Percentiles rank a stretch among this genome's conserved stretches.
phyloP scores from a whole-genome alignment of 2,113 vertebrate genomes.

The Ceyx melanurus region DNA sequence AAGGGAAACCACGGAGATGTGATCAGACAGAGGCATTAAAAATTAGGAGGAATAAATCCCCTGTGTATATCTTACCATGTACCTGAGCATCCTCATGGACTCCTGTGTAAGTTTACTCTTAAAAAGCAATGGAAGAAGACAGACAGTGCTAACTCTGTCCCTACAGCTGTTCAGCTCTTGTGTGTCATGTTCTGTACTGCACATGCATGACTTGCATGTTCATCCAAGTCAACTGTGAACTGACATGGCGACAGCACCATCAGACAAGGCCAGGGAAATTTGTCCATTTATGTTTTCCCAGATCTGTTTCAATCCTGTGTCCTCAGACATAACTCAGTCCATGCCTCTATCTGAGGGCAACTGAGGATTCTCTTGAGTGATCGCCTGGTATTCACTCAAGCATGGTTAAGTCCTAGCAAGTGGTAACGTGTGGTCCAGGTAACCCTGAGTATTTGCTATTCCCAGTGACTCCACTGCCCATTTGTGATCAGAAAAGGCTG shows the following conservation, averaged over 20 bases:
- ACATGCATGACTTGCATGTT: not conserved
- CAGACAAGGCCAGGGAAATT: fast-evolving
- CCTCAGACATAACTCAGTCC: not conserved
- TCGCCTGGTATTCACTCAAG: fast-evolving
- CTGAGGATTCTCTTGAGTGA: not conserved
- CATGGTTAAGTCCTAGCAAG: not conserved
- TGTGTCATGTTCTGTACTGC: not conserved
- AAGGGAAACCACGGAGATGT: not conserved
- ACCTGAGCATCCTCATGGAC: not conserved
- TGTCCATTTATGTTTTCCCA: not conserved
- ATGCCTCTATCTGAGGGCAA: not conserved
- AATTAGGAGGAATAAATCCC: not conserved
- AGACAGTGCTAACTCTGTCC: not conserved
- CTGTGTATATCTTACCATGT: not conserved
- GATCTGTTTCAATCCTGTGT: not conserved
- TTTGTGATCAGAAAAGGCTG: not conserved
- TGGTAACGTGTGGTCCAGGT: not conserved
- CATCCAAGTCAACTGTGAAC: not conserved
- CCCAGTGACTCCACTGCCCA: not conserved
- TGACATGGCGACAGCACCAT: not conserved
- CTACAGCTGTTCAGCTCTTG: not conserved
- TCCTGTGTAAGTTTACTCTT: not conserved
- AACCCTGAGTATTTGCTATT: not conserved
- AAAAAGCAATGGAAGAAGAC: not conserved
- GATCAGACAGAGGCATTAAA: not conserved